Evolutionary conservation across 2,797 vertebrate species (phyloP).

Genomic region (Liasis olivaceus): DNA sequence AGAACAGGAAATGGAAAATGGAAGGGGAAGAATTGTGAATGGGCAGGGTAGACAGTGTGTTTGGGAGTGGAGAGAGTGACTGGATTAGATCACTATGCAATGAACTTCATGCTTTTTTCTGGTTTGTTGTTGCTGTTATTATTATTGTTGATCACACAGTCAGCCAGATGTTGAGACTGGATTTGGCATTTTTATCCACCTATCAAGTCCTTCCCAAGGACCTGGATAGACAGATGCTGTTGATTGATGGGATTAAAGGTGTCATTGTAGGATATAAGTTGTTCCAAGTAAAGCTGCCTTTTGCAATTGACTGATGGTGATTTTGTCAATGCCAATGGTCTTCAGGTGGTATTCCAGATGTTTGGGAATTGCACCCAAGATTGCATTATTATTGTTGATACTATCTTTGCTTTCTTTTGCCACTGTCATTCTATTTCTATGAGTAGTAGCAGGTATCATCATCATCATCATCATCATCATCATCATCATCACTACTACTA

Average conservation of each 20-base stretch:
- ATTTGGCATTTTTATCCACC: no score
- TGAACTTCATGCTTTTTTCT: background rate
- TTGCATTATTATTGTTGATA: background rate
- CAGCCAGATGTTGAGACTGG: background rate
- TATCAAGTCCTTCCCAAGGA: background rate
- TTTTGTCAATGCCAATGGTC: background rate
- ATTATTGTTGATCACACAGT: background rate
- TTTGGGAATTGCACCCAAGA: background rate
- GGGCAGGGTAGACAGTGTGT: background rate
- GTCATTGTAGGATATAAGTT: no score
- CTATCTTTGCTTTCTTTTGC: no score
- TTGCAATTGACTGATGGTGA: background rate
- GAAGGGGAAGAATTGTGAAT: no score
- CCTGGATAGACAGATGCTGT: no score
- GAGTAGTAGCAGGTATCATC: no score
- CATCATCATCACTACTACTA: no score
- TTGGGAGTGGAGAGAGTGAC: background rate
- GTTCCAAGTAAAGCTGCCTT: background rate
- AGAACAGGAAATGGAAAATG: background rate
- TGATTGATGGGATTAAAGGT: no score
- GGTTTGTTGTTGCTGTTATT: background rate
- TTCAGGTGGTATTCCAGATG: background rate
- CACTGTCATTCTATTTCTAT: no score
- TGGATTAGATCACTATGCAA: background rate
- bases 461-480: no score